Conservation (phyloP, 2,888 invertebrate species). For the Physocephala rufipes region DNA sequence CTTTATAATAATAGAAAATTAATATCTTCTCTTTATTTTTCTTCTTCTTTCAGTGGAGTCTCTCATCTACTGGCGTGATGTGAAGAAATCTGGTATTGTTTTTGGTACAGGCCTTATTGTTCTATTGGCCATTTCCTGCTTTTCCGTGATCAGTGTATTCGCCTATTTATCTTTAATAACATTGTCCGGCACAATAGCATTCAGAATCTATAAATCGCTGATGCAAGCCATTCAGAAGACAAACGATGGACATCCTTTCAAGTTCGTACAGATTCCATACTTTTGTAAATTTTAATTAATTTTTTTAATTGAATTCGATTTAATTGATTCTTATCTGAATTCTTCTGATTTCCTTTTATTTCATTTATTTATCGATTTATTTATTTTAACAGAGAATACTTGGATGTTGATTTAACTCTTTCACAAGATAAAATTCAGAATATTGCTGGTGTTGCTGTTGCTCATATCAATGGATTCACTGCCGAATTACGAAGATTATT, state of each 20-base stretch:
- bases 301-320: not conserved
- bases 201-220: slow-evolving; percentile 96
- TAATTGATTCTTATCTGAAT: not conserved
- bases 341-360: slow-evolving; percentile 8
- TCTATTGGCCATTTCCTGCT: slow-evolving; percentile 92
- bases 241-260: slow-evolving; percentile 96
- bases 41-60: slow-evolving; percentile 81
- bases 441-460: slow-evolving; percentile 85
- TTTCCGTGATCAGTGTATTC: slow-evolving; percentile 94
- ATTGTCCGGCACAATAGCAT: slow-evolving; percentile 87
- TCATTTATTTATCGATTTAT: slow-evolving; percentile 15
- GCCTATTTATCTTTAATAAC: slow-evolving; percentile 89
- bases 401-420: slow-evolving; percentile 88
- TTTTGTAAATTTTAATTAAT: not conserved
- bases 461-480: slow-evolving; percentile 84
- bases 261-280: slow-evolving; percentile 71
- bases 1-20: not conserved
- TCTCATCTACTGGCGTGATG: slow-evolving; percentile 97
- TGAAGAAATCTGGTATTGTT: slow-evolving; percentile 92
- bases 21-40: slow-evolving; percentile 40
- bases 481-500: slow-evolving; percentile 90
- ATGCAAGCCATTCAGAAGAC: slow-evolving; percentile 96
- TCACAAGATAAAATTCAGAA: slow-evolving; percentile 92
- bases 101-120: slow-evolving; percentile 90
- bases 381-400: slow-evolving; percentile 73